Base-by-base conservation (phyloP, 64 coral and sea anemone species). In the Montipora sp. region DNA sequence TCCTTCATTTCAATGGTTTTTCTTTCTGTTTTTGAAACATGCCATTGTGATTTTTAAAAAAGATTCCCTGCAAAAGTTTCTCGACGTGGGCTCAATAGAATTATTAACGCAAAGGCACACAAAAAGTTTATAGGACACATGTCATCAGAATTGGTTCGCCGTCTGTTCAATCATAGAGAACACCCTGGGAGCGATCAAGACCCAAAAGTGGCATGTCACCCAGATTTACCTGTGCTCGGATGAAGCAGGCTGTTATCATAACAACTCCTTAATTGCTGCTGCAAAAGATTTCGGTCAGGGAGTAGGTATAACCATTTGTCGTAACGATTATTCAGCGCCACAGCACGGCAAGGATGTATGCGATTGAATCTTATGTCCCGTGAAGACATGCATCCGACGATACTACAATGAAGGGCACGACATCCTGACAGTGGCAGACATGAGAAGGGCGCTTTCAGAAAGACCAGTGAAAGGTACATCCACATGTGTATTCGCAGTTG, bases 131-230 rank as follows among this genome's bases (percentile, higher is more conserved):
- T 27, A 27, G 27, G 47, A 86, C 45, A 47, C 58, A 72, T 86
- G 63, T 19, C 83, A 71, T 20, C 83, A 86, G n/a, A 59, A 86
- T 27, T 91, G 90, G 79, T 83, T 91, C 43, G 79, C 61, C 6
- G 46, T 91, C 15, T 75, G 59, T 43, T 91, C 90, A 20, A 73
- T 91, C 47, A 16, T 91, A 7, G 47, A 91, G 14, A 92, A 86
- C 48, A 74, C 77, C 7, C 24, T 86, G 27, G 74, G 67, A 75
- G 24, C 50, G 16, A 46, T 92, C 43, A 86, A 86, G 22, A 9
- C 67, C 14, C 10, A 13, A 9, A 93, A 79, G 18, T 53, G 55
- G 7, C 61, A 79, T 27, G 53, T 90, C 24, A 80, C n/a, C 22
- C 79, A 91, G n/a, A 48, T 80, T 67, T 89, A 77, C 60, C 45